phyloP scores from a whole-genome alignment of 2,113 vertebrate species.

The Callaeas wilsoni region DNA sequence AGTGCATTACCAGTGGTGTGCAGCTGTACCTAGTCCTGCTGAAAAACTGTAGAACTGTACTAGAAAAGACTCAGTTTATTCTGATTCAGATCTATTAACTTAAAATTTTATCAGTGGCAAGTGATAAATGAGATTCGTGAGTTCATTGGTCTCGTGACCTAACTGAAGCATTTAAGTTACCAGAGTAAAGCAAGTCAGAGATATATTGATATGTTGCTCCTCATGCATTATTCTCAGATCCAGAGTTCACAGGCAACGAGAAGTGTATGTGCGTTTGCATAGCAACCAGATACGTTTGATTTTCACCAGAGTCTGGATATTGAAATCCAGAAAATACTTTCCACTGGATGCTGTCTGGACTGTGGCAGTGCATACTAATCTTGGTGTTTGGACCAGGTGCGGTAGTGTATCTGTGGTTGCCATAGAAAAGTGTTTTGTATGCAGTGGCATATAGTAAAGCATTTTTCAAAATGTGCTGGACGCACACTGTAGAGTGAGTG shows the following conservation, averaged over 20 bases:
- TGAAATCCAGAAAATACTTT: neutral
- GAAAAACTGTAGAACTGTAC: neutral
- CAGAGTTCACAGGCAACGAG: neutral
- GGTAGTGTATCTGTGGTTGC: neutral
- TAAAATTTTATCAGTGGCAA: neutral
- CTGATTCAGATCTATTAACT: neutral
- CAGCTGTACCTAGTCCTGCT: neutral
- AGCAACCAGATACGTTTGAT: neutral
- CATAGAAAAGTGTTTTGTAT: neutral
- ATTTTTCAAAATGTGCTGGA: neutral
- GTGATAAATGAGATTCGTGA: neutral
- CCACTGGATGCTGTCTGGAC: neutral
- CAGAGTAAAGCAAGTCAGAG: neutral
- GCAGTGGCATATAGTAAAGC: neutral
- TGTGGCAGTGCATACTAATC: neutral
- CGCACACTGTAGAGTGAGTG: neutral
- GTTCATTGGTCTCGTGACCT: neutral
- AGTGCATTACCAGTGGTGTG: fast-evolving
- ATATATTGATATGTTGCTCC: neutral
- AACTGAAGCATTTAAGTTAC: neutral
- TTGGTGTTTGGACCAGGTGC: neutral
- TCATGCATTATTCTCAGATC: neutral
- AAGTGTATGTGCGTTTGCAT: neutral
- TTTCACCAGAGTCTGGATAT: neutral
- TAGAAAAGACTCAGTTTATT: neutral